phyloP scores from a whole-genome alignment of 2,888 invertebrate genomes.

The Phania funesta region DNA sequence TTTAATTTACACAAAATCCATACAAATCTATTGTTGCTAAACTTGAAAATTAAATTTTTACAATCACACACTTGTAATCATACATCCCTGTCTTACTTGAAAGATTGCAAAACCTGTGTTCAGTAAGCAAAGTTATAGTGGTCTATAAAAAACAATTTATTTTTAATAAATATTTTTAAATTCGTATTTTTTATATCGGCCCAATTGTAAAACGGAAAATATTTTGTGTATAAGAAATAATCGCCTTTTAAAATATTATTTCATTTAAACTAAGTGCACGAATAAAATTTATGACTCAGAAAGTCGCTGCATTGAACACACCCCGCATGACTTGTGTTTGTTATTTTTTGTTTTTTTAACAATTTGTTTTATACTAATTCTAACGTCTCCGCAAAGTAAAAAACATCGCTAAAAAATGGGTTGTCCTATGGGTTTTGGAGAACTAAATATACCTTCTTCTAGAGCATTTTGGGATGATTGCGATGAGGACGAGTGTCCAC shows the following conservation, averaged over 20 bases:
- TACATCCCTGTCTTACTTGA: background rate
- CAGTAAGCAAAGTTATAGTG: background rate
- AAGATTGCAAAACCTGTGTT: background rate
- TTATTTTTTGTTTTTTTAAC: constrained; percentile 41
- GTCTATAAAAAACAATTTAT: background rate
- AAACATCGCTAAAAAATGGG: constrained; percentile 70
- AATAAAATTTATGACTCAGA: too few relatives aligned
- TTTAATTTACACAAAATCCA: constrained; percentile 10
- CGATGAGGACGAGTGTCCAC: constrained; percentile 76
- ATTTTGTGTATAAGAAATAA: too few relatives aligned
- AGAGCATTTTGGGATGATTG: constrained; percentile 80
- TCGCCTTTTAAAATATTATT: too few relatives aligned
- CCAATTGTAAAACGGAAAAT: too few relatives aligned
- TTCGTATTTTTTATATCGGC: too few relatives aligned
- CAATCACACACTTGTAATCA: background rate
- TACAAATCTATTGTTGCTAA: background rate
- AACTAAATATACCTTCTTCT: constrained; percentile 78
- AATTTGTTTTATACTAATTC: background rate
- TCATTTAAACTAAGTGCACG: too few relatives aligned
- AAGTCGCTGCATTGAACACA: constrained; percentile 14
- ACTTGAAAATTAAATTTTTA: constrained; percentile 3
- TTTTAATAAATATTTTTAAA: background rate
- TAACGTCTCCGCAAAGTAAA: too few relatives aligned
- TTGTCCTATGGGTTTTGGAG: constrained; percentile 78
- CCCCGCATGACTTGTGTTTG: constrained; percentile 59